Evolutionary conservation across 2,113 vertebrate species (phyloP), one percentile per base, ranked within the genome.

Genomic region (Neoarius graeffei): DNA sequence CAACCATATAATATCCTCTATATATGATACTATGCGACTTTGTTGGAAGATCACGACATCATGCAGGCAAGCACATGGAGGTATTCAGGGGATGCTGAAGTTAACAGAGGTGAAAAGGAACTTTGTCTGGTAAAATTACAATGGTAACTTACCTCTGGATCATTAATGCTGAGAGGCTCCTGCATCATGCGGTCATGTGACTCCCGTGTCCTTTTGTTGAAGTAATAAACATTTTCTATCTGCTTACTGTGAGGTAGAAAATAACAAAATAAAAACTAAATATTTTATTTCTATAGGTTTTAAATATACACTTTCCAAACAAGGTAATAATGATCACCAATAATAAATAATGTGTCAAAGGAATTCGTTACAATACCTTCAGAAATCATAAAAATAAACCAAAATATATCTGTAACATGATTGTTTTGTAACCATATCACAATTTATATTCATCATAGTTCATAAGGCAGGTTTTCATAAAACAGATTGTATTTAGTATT

Each of bases 101-200:
- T 48, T 50, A 69, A 69, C 4, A 69, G 11, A 7, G 13, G 27
- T 48, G 35, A 23, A 23, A 10, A 48, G 1, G 30, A 50, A 74
- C 9, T 23, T 35, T 19, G 64, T 27, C 62, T 64, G n/a, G 10
- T 67, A 27, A 67, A n/a, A 1, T 23, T 50, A 74, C 23, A 13
- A 19, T 27, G 76, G 27, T 35, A 20, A 90, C 96, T 95, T 92
- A 99, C 98, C 97, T 99, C 97, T 0, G 94, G 88, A 90, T 99
- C 98, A 0, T 91, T 96, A 90, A 92, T 93, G 1, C 95, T 93
- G 0, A 99, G 95, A 0, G 98, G 96, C 81, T 99, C 97, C 48
- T 94, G 57, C 91, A 99, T 93, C 98, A 99, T 98, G 84, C 91
- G 94, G 90, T 96, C 96, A 73, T 99, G 98, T 0, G 95, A 96